Evolutionary conservation across 2,888 invertebrate species (phyloP), one percentile per base, ranked within the genome.

Genomic region (Protophormia terraenovae): DNA sequence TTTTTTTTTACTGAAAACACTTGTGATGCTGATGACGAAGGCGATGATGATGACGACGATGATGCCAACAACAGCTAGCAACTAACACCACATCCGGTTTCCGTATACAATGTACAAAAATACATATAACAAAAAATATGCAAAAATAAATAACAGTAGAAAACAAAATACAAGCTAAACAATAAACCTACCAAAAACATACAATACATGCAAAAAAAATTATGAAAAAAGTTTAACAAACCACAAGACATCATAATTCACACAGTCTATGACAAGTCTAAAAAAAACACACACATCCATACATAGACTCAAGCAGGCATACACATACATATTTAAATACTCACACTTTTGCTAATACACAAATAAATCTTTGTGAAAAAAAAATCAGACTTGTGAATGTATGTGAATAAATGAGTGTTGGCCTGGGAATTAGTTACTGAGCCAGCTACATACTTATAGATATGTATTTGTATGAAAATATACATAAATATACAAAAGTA

Each of bases 241-340:
- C 81, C 84, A 41, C 84, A 84, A 45, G 81, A 73, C 84, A 81
- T 84, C 75, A 86, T 79, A 79, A 78, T 82, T 84, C 80, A 84
- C 67, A 77, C 58, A 79, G 85, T 83, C 85, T 83, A 83, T 83
- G 71, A 66, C 64, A 86, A 83, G 79, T 86, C 86, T 86, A 60
- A 41, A 22, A 14, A 14, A 19, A 16, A 55, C 53, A 45, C 27
- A 58, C 29, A 55, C 41, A 62, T 12, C 16, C 41, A 41, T 29
- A 53, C 66, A 72, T 62, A 50, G 8, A 55, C 16, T 12, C 12
- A 29, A 19, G 29, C 27, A 19, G 38, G 38, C 38, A 38, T 38
- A 38, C n/a, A n/a, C n/a, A n/a, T n/a, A n/a, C n/a, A 32, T 32
- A 32, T 41, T 41, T 14, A 41, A 14, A 16, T 27, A 10, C 38